Evolutionary conservation across 64 coral and sea anemone species (phyloP).

Genomic region (Acropora yongei): DNA sequence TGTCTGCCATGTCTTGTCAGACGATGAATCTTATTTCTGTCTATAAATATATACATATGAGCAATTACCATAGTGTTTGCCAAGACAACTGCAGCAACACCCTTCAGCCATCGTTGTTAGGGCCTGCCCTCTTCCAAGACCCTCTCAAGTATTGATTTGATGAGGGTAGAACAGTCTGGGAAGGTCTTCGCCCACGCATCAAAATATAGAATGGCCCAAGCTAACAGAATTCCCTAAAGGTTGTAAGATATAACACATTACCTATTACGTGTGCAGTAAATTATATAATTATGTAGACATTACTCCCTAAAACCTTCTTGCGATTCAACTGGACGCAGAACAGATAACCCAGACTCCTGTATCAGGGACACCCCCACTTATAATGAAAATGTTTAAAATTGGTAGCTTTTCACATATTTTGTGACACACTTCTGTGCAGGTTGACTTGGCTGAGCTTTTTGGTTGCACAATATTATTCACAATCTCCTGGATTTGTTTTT

Average conservation of each 20-base stretch:
- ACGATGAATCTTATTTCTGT: too few species aligned
- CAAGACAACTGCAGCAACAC: slow-evolving; percentile 5
- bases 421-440: too few species aligned
- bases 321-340: too few species aligned
- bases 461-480: background rate
- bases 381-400: too few species aligned
- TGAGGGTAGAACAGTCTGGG: background rate
- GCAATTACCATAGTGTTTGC: slow-evolving; percentile 4
- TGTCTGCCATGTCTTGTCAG: background rate
- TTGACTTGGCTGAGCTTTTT: too few species aligned
- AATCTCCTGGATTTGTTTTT: background rate
- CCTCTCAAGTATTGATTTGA: background rate
- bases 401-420: too few species aligned
- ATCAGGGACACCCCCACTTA: too few species aligned
- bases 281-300: background rate
- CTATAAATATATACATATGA: background rate
- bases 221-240: background rate
- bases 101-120: slow-evolving; percentile 7
- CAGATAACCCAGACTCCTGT: too few species aligned
- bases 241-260: background rate
- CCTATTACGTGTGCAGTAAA: background rate
- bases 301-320: too few species aligned
- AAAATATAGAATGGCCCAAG: slow-evolving; percentile 6
- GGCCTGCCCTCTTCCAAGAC: background rate
- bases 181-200: background rate